phyloP scores from a whole-genome alignment of 64 coral and sea anemone species.

The Catalaphyllia jardinei region DNA sequence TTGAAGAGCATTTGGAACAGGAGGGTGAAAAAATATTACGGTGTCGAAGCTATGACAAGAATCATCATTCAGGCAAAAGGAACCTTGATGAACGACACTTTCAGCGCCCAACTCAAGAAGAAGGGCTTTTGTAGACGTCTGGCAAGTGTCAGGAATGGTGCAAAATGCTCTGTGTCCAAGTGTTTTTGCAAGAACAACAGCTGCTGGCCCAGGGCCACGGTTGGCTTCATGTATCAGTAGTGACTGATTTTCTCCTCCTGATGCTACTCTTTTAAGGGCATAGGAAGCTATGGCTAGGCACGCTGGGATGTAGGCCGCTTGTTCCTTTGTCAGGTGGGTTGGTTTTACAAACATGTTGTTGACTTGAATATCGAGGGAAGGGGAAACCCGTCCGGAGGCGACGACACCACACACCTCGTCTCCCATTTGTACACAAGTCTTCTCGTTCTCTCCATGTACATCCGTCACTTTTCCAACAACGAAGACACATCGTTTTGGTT shows the following conservation, averaged over 20 bases:
- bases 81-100: constrained; percentile 7
- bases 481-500: constrained; percentile 10
- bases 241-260: neutral
- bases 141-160: constrained; percentile 22
- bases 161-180: constrained; percentile 60
- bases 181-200: constrained; percentile 48
- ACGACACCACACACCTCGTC: constrained; percentile 46
- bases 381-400: constrained; percentile 1
- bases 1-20: constrained; percentile 42
- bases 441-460: neutral
- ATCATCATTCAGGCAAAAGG: neutral
- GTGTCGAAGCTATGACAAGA: constrained; percentile 25
- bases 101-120: constrained; percentile 31
- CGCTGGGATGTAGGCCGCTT: constrained; percentile 20
- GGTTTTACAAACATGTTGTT: constrained; percentile 35
- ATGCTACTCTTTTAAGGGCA: constrained; percentile 24
- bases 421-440: neutral
- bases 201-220: constrained; percentile 36
- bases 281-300: constrained; percentile 7
- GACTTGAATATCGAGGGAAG: neutral
- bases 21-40: constrained; percentile 46
- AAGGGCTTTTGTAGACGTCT: neutral
- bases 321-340: neutral
- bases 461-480: constrained; percentile 7
- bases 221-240: constrained; percentile 68